Evolutionary conservation across 2,113 vertebrate species (phyloP).

Genomic region (Sceloporus tristichus): DNA sequence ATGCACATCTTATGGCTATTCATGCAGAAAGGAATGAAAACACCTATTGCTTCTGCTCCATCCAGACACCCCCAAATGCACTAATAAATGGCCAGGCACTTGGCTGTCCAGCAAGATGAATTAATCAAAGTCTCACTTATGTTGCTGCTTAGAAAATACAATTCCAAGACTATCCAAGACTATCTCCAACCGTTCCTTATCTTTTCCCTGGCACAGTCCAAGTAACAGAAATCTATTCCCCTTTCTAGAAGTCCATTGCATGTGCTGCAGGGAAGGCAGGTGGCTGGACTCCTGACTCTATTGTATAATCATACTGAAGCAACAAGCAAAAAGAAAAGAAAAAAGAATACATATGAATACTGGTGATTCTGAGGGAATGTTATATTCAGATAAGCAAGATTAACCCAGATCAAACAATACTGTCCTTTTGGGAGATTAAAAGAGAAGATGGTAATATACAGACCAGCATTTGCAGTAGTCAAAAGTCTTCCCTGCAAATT

Average conservation of each 20-base stretch:
- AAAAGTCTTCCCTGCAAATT: constrained; percentile 53
- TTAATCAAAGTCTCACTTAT: neutral
- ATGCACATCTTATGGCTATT: constrained; percentile 60
- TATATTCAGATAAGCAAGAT: constrained; percentile 47
- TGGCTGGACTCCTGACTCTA: neutral
- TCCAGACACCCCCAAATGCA: neutral
- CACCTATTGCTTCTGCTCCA: neutral
- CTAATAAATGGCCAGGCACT: neutral
- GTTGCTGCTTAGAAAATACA: neutral
- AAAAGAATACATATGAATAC: constrained; percentile 18
- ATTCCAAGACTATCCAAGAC: neutral
- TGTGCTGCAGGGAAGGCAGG: neutral
- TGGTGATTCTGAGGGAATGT: constrained; percentile 23
- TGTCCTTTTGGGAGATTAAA: constrained; percentile 12
- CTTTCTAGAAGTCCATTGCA: neutral
- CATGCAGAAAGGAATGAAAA: constrained; percentile 52
- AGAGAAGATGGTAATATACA: constrained; percentile 51
- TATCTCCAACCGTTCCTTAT: neutral
- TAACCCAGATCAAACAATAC: constrained; percentile 43
- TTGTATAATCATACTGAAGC: neutral
- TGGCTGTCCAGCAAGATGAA: neutral
- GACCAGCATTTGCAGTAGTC: constrained; percentile 32
- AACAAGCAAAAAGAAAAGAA: neutral
- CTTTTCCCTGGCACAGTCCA: neutral
- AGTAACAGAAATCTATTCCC: neutral